Evolutionary conservation across 2,888 invertebrate species (phyloP).

Genomic region (Platycnemis pennipes): DNA sequence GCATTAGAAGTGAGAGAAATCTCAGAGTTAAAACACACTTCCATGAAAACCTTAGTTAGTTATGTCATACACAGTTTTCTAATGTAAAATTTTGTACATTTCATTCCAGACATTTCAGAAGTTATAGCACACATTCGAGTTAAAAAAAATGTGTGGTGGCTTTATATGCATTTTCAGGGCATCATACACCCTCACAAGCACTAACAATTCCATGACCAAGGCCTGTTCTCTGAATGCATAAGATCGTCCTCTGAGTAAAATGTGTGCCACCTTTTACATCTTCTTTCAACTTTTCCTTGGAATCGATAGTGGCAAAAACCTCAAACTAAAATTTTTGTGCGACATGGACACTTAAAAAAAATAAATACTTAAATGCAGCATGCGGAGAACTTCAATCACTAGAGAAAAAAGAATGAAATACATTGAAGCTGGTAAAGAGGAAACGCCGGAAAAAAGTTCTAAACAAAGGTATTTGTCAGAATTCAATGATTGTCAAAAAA

Average conservation of each 20-base stretch:
- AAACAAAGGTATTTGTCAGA: slow-evolving; percentile 38
- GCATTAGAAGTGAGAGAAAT: too few relatives aligned
- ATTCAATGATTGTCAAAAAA: background rate
- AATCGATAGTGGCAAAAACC: background rate
- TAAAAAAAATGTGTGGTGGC: background rate
- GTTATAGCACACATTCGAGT: background rate
- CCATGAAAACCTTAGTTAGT: slow-evolving; percentile 16
- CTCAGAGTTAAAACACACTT: background rate
- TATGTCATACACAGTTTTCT: background rate
- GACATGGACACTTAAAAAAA: background rate
- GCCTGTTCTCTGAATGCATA: background rate
- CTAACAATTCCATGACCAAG: background rate
- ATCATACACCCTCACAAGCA: background rate
- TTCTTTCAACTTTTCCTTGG: slow-evolving; percentile 6
- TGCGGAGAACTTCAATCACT: background rate
- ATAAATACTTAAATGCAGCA: background rate
- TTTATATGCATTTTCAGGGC: background rate
- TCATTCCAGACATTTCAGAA: background rate
- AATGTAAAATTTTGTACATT: slow-evolving; percentile 32
- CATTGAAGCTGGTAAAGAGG: background rate
- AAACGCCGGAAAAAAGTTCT: slow-evolving; percentile 25
- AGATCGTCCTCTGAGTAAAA: slow-evolving; percentile 1
- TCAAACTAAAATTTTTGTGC: background rate
- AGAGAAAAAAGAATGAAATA: slow-evolving; percentile 36
- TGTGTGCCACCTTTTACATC: background rate